These are phyloP conservation scores for Brienomyrus longianalis DNA, from an alignment of 2,113 vertebrate species.

Conservation along the genomic window DNA sequence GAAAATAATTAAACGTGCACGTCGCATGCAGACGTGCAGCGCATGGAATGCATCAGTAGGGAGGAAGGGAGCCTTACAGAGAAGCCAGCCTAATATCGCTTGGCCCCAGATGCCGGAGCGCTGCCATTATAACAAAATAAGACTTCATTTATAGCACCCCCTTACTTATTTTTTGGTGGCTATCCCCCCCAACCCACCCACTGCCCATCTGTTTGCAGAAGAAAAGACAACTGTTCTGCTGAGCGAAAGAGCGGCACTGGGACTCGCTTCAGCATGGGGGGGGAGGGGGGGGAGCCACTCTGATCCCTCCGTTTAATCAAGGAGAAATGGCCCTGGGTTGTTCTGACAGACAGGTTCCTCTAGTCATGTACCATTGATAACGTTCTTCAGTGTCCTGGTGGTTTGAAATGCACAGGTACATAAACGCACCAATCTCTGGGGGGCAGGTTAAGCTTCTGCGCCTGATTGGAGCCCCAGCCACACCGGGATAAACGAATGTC, in stretches of 20 bases:
- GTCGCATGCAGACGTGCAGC: background rate
- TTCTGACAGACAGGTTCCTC: background rate
- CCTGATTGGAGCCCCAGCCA: background rate
- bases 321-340: background rate
- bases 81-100: background rate
- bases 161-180: background rate
- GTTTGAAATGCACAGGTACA: background rate
- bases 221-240: background rate
- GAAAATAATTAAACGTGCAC: background rate
- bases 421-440: background rate
- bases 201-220: background rate
- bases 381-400: background rate
- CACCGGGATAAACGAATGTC: background rate
- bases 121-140: constrained; percentile 9
- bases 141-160: constrained; percentile 2
- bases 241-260: background rate
- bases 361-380: background rate
- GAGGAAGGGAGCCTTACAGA: background rate
- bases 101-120: background rate
- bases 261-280: background rate
- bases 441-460: background rate
- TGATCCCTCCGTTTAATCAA: background rate
- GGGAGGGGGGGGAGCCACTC: background rate
- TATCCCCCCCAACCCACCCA: background rate
- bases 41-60: background rate